A percentile compares a stretch with the other conserved stretches of the same genome.
Conservation (phyloP, 2,888 invertebrate genomes). For the Pristionchus japonicus region DNA sequence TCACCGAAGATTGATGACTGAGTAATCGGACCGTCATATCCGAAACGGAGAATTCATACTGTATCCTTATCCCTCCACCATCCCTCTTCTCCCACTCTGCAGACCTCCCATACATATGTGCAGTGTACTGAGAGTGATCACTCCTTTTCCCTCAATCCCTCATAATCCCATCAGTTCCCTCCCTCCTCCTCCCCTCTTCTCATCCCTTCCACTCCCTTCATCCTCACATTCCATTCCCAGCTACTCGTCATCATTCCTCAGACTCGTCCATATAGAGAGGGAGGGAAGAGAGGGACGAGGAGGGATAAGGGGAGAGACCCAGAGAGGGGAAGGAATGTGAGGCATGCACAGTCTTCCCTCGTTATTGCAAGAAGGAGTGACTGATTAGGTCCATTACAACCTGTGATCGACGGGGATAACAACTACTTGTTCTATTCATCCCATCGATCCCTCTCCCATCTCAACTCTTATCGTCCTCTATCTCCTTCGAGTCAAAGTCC, state of each 20-base stretch:
- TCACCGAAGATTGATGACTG: not conserved
- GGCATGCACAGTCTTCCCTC: conserved; percentile 14
- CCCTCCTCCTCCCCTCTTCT: conserved; percentile 39
- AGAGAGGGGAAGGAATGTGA: not conserved
- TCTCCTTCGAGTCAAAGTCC: not conserved
- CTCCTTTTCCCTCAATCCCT: not conserved
- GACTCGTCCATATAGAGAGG: conserved; percentile 18
- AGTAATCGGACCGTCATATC: no score
- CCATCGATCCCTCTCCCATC: not conserved
- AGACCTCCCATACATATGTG: not conserved
- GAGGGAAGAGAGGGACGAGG: no score
- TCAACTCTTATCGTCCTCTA: not conserved
- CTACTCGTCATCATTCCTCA: conserved; percentile 30
- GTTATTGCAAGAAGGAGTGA: not conserved
- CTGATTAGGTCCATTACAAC: not conserved
- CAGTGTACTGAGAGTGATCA: not conserved
- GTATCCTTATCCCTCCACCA: not conserved
- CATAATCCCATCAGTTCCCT: conserved; percentile 25
- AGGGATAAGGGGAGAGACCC: not conserved
- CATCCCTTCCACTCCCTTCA: conserved; percentile 33
- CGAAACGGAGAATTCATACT: not conserved
- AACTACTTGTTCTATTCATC: not conserved
- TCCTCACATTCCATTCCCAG: conserved; percentile 32
- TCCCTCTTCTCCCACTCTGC: not conserved
- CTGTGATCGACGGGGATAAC: not conserved